Evolutionary conservation across 2,888 invertebrate species (phyloP).

Genomic region (Trypoxylon attenuatum): DNA sequence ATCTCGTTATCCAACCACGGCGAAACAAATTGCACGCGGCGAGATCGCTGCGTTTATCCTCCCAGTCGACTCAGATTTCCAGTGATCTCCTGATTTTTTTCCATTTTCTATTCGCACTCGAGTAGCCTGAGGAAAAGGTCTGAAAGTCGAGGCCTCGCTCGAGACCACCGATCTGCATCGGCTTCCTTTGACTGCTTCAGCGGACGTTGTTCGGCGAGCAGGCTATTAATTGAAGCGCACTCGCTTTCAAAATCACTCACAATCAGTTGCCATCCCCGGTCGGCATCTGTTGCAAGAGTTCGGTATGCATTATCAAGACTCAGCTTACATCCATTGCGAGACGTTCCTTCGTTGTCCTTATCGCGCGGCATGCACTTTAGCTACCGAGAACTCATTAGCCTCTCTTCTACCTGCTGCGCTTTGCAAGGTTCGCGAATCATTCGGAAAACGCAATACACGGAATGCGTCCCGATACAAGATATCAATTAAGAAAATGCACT

Average conservation of each 20-base stretch:
- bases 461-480: too few relatives aligned
- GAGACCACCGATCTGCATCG: neutral
- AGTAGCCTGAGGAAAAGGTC: neutral
- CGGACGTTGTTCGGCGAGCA: too few relatives aligned
- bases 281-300: neutral
- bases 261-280: too few relatives aligned
- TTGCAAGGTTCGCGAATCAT: too few relatives aligned
- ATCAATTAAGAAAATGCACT: too few relatives aligned
- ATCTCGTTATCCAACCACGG: too few relatives aligned
- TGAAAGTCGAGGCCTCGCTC: neutral
- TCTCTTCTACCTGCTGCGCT: neutral
- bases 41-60: too few relatives aligned
- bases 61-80: too few relatives aligned
- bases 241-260: neutral
- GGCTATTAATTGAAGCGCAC: neutral
- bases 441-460: too few relatives aligned
- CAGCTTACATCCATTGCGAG: neutral
- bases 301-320: neutral
- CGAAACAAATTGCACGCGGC: too few relatives aligned
- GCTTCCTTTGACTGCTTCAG: neutral
- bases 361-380: neutral
- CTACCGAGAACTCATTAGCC: neutral
- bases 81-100: too few relatives aligned
- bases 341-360: neutral
- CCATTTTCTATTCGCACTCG: too few relatives aligned